Conservation (phyloP, 2,113 vertebrate genomes). For the Psammodynastes pulverulentus region DNA sequence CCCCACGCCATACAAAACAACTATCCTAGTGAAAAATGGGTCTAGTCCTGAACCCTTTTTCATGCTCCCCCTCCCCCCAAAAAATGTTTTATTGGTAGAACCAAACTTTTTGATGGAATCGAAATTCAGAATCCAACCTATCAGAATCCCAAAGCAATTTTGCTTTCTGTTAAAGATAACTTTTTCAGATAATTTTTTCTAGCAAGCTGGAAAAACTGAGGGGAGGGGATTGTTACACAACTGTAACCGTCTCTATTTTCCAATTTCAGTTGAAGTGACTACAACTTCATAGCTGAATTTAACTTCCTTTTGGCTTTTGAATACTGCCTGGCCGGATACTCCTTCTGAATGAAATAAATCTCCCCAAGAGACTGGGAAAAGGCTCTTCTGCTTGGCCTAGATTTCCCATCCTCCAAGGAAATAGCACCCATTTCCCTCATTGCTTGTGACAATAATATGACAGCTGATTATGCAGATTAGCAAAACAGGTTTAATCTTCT, state of each 20-base stretch:
- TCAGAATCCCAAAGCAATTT: not conserved
- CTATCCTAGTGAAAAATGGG: not conserved
- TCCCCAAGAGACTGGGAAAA: not conserved
- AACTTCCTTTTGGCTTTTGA: not conserved
- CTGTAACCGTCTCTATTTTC: not conserved
- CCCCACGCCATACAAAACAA: not conserved
- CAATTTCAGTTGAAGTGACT: not conserved
- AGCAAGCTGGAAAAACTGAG: not conserved
- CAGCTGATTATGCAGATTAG: not conserved
- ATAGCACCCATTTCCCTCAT: not conserved
- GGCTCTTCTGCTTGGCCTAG: not conserved
- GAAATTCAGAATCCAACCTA: not conserved
- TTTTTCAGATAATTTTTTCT: not conserved
- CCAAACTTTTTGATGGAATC: not conserved
- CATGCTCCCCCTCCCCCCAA: rapidly evolving
- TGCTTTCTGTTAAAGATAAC: not conserved
- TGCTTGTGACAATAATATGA: not conserved
- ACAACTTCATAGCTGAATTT: not conserved
- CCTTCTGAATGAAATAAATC: not conserved
- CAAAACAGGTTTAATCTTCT: not conserved
- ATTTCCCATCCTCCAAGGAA: not conserved
- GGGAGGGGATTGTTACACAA: not conserved
- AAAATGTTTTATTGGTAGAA: not conserved
- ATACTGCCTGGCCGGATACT: not conserved
- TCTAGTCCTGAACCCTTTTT: not conserved